Evolutionary conservation across 64 coral and sea anemone genomes (phyloP), one percentile per base, ranked within the genome.

Genomic region (Porites lutea): DNA sequence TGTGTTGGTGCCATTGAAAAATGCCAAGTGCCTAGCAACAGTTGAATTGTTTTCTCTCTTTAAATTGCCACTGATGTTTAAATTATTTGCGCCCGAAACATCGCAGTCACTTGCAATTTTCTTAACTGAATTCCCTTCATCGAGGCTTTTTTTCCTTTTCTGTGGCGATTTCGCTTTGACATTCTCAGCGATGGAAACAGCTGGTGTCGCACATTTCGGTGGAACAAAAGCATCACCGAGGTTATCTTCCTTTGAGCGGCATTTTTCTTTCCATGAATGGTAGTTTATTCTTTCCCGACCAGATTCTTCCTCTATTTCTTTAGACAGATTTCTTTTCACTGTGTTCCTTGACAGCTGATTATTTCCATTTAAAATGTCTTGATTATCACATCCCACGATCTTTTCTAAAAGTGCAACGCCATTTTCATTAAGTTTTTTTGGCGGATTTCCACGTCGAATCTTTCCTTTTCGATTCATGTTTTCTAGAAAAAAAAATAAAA

Each of bases 1-100:
- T 13, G 48, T 69, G 6, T 44, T 88, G 72, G 46, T 80, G 19
- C 80, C 79, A 87, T 94, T 88, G 45, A 85, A 78, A 89, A 96
- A 96, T 15, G 88, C 89, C 37, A 91, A 71, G 16, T 97, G 95
- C 60, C 95, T 94, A 57, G 88, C 82, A 97, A 94, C 95, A 47
- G 22, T 43, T 18, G 63, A 84, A 51, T 13, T 76, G 46, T 76
- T 37, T 37, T 37, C 73, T 19, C n/a, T 76, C 73, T 76, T 76
- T 6, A 76, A 50, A 76, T 3, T 20, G 51, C 48, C 6, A 13
- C 3, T 51, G 47, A 7, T 52, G 73, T 51, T 13, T 16, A 51
- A 19, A 51, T 51, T 80, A 61, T 45, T 80, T 80, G 16, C 3
- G 3, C 51, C 48, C 21, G 81, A 51, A 84, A 84, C 16, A 49